Evolutionary conservation across 2,113 vertebrate genomes (phyloP).

Genomic region (Ammodytes marinus): DNA sequence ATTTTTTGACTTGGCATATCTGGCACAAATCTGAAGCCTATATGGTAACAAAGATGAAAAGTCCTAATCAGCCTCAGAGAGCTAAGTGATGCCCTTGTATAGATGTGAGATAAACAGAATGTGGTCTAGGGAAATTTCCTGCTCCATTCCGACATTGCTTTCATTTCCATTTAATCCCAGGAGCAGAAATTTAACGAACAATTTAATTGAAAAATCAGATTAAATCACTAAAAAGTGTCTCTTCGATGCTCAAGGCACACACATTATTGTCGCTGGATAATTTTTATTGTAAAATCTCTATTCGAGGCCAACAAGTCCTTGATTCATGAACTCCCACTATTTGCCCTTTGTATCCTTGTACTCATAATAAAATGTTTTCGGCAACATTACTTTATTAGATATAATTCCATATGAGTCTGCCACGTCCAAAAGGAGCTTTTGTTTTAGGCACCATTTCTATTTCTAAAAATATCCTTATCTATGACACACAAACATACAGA

Average conservation of each 20-base stretch:
- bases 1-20: not conserved
- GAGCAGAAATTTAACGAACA: constrained; percentile 75
- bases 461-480: constrained; percentile 56
- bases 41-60: constrained; percentile 23
- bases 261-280: constrained; percentile 51
- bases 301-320: constrained; percentile 53
- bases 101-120: constrained; percentile 58
- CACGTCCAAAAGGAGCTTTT: not conserved
- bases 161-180: constrained; percentile 75
- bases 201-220: constrained; percentile 80
- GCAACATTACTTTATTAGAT: constrained; percentile 31
- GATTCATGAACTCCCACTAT: constrained; percentile 30
- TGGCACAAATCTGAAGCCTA: not conserved
- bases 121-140: constrained; percentile 69
- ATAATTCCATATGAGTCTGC: not conserved
- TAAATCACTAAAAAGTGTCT: constrained; percentile 71
- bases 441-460: constrained; percentile 34
- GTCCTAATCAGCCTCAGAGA: constrained; percentile 24
- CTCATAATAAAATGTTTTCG: constrained; percentile 36
- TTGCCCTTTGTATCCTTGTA: constrained; percentile 9
- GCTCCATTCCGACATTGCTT: constrained; percentile 53
- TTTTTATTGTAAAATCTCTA: constrained; percentile 45
- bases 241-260: constrained; percentile 44
- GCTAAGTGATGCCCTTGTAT: constrained; percentile 36
- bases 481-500: constrained; percentile 31